Percentiles rank a stretch among this genome's conserved stretches.
phyloP scores from a whole-genome alignment of 2,113 vertebrate species.

The crab-eating macaque (Macaca fascicularis) region T2T-MFA8v1.1 NC_088378.1:168431001-168431500 shows the following conservation, averaged over 20 bases:
- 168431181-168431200: background rate
- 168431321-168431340: background rate
- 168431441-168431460: background rate
- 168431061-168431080: background rate
- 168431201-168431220: background rate
- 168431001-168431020: background rate
- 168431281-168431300: no score
- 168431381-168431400: background rate
- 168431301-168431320: background rate
- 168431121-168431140: background rate
- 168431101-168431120: background rate
- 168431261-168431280: background rate
- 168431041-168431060: background rate
- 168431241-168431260: background rate
- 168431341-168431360: background rate
- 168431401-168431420: background rate
- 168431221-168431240: background rate
- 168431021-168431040: background rate
- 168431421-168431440: background rate
- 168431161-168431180: background rate
- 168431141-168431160: background rate
- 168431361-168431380: background rate
- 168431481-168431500: background rate
- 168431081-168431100: fast-evolving
- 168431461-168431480: background rate